A percentile compares a stretch with the other conserved stretches of the same genome.
phyloP scores from a whole-genome alignment of 2,113 vertebrate genomes.

The Tragelaphus strepsiceros region DNA sequence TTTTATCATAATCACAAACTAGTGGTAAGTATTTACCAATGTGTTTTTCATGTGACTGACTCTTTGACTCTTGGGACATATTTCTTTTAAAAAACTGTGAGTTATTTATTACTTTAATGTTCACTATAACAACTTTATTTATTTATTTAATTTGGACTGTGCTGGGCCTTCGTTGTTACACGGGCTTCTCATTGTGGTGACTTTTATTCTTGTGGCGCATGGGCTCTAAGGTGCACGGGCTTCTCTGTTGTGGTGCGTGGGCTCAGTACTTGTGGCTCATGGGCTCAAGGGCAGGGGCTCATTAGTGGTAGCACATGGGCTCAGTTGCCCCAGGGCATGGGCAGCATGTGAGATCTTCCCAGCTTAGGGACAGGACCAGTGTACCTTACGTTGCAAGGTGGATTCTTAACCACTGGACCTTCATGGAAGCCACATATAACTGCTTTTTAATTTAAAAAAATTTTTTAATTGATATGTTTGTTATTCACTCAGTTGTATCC shows the following conservation, averaged over 20 bases:
- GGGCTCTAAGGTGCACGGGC: not conserved
- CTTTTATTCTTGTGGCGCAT: not conserved
- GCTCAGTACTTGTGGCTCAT: not conserved
- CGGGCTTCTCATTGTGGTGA: not conserved
- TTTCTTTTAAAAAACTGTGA: not conserved
- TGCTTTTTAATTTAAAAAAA: not conserved
- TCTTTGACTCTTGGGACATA: conserved; percentile 6
- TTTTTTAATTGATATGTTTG: not conserved
- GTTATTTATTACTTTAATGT: conserved; percentile 30
- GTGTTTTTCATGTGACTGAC: not conserved
- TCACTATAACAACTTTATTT: not conserved
- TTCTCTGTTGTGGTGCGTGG: not conserved
- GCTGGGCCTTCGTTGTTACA: not conserved
- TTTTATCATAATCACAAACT: conserved; percentile 10
- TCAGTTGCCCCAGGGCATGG: not conserved
- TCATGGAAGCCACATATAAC: not conserved
- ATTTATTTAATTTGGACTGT: not conserved
- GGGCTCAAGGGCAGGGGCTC: not conserved
- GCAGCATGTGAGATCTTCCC: not conserved
- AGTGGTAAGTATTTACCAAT: not conserved
- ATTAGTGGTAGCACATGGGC: not conserved
- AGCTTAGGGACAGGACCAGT: not conserved
- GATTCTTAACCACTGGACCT: not conserved
- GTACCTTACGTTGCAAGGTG: not conserved
- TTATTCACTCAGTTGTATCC: not conserved